phyloP scores from a whole-genome alignment of 2,888 invertebrate species.

The Gonocerus acuteangulatus region DNA sequence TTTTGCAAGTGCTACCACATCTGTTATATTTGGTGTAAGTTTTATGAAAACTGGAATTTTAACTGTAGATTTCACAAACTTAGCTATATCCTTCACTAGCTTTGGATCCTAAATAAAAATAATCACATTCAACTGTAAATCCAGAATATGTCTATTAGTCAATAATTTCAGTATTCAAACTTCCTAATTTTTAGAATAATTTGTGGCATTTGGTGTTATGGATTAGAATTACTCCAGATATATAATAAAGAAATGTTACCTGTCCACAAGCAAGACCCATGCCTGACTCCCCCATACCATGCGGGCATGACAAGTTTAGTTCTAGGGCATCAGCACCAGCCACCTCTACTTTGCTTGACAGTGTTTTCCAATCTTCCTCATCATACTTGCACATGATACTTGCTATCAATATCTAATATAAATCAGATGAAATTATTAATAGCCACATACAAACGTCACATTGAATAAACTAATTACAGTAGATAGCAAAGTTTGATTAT shows the following conservation, averaged over 20 bases:
- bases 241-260: too few relatives aligned
- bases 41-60: constrained; percentile 96
- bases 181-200: too few relatives aligned
- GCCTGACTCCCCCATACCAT: constrained; percentile 96
- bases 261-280: constrained; percentile 99
- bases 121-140: constrained; percentile 8
- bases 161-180: too few relatives aligned
- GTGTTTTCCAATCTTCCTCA: constrained; percentile 77
- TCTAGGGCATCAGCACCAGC: constrained; percentile 92
- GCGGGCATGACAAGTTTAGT: constrained; percentile 93
- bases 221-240: too few relatives aligned
- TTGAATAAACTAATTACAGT: too few relatives aligned
- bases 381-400: constrained; percentile 91
- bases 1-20: constrained; percentile 76
- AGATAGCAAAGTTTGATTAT: too few relatives aligned
- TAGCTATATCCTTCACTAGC: constrained; percentile 77
- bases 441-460: too few relatives aligned
- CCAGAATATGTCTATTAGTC: too few relatives aligned
- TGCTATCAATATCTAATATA: constrained; percentile 70
- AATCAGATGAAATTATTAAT: constrained; percentile 3
- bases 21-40: constrained; percentile 94
- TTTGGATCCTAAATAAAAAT: constrained; percentile 60
- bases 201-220: too few relatives aligned
- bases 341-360: constrained; percentile 67
- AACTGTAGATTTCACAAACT: constrained; percentile 79